A percentile compares a stretch with the other conserved stretches of the same genome.
Conservation (phyloP, 2,888 invertebrate species). For the Sarcophaga carnaria region DNA sequence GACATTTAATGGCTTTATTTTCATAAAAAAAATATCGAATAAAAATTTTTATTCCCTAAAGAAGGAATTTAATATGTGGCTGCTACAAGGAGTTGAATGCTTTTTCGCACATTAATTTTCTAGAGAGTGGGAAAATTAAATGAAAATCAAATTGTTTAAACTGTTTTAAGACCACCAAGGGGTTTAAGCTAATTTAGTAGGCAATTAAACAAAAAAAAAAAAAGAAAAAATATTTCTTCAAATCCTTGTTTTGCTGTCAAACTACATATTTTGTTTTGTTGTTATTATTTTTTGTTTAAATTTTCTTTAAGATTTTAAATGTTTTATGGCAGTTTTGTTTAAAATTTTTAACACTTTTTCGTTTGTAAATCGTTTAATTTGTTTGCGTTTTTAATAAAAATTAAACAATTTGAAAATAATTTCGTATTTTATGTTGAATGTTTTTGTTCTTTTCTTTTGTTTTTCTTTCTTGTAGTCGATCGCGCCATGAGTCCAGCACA, state of each 20-base stretch:
- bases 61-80: background rate
- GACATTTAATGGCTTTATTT: constrained; percentile 32
- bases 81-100: background rate
- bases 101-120: constrained; percentile 14
- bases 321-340: background rate
- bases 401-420: constrained; percentile 7
- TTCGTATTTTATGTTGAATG: constrained; percentile 53
- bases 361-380: background rate
- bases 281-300: constrained; percentile 23
- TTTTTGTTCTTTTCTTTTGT: constrained; percentile 51
- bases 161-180: background rate
- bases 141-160: background rate
- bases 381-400: background rate
- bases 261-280: constrained; percentile 1
- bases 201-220: background rate
- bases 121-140: background rate
- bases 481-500: constrained; percentile 82
- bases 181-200: background rate
- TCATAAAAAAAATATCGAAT: constrained; percentile 2
- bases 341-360: constrained; percentile 1
- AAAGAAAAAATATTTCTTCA: background rate
- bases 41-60: constrained; percentile 12
- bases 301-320: background rate
- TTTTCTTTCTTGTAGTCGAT: constrained; percentile 77
- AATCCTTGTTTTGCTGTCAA: background rate